Evolutionary conservation across 2,797 vertebrate species (phyloP).

Genomic region (Mormyrus hasselquistii): DNA sequence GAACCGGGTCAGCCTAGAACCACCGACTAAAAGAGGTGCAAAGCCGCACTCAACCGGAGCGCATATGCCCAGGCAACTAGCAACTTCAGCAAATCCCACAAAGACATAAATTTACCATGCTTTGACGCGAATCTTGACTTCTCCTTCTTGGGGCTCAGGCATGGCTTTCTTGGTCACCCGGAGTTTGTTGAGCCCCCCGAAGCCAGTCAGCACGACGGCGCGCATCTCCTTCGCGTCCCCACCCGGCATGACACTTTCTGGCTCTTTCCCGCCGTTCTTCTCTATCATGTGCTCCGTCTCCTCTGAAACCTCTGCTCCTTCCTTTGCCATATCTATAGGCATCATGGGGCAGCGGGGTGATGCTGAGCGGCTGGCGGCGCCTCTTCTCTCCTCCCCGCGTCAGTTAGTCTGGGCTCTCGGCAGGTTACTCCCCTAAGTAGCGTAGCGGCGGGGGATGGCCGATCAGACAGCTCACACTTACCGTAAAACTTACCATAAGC

Average conservation of each 20-base stretch:
- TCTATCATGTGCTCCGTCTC: constrained; percentile 93
- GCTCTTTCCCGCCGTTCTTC: constrained; percentile 62
- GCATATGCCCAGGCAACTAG: not conserved
- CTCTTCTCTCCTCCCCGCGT: constrained; percentile 16
- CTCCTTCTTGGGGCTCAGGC: constrained; percentile 86
- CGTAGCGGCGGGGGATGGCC: constrained; percentile 34
- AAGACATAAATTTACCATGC: constrained; percentile 64
- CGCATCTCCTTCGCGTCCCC: constrained; percentile 85
- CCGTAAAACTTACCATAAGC: constrained; percentile 56
- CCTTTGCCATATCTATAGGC: constrained; percentile 75
- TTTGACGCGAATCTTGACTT: constrained; percentile 94
- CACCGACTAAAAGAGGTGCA: not conserved
- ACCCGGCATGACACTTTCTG: constrained; percentile 49
- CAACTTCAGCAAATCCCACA: not conserved
- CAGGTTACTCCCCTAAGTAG: constrained; percentile 11
- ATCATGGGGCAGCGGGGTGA: constrained; percentile 32
- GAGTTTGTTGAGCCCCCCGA: constrained; percentile 95
- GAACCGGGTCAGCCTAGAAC: not conserved
- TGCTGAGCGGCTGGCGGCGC: constrained; percentile 12
- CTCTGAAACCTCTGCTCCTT: constrained; percentile 77
- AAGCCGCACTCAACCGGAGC: not conserved
- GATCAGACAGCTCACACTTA: constrained; percentile 20
- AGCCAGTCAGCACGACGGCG: constrained; percentile 80
- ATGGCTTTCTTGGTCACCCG: constrained; percentile 80
- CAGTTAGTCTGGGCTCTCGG: not conserved